phyloP scores from a whole-genome alignment of 1,140 invertebrate species.

The Venturia canescens region DNA sequence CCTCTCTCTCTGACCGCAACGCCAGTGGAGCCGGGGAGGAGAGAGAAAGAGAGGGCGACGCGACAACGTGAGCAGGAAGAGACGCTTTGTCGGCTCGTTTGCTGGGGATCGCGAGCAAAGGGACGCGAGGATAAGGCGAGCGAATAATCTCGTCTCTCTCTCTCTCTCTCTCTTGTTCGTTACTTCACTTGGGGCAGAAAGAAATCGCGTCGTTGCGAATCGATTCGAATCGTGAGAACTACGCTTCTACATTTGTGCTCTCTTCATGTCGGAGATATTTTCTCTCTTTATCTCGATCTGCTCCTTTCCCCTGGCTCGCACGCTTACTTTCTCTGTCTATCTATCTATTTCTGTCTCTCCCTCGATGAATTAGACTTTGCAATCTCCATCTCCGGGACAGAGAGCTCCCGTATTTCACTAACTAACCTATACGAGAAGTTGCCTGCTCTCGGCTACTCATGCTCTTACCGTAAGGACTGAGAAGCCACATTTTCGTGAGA shows the following conservation, averaged over 20 bases:
- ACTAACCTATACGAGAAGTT: too few species aligned
- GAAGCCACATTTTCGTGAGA: not conserved
- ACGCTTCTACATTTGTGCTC: not conserved
- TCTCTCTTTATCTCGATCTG: not conserved
- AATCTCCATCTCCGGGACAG: not conserved
- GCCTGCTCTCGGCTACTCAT: not conserved
- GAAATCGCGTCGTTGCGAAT: constrained; percentile 14
- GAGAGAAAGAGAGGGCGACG: not conserved
- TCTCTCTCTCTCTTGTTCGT: constrained; percentile 6
- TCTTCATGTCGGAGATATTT: not conserved
- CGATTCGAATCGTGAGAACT: constrained; percentile 48
- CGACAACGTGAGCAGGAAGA: constrained; percentile 1
- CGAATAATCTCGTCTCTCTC: not conserved
- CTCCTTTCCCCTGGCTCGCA: not conserved
- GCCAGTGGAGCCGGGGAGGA: not conserved
- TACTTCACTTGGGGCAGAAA: constrained; percentile 8
- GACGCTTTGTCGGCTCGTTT: constrained; percentile 24
- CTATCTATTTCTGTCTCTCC: too few species aligned
- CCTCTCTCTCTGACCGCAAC: not conserved
- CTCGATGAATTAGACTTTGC: not conserved
- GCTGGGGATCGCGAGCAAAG: constrained; percentile 1
- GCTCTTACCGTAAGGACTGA: not conserved
- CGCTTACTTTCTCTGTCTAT: not conserved
- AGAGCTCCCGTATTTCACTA: not conserved
- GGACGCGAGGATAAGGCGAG: not conserved